Evolutionary conservation across 2,888 invertebrate genomes (phyloP).

Genomic region (Uloborus plumipes): DNA sequence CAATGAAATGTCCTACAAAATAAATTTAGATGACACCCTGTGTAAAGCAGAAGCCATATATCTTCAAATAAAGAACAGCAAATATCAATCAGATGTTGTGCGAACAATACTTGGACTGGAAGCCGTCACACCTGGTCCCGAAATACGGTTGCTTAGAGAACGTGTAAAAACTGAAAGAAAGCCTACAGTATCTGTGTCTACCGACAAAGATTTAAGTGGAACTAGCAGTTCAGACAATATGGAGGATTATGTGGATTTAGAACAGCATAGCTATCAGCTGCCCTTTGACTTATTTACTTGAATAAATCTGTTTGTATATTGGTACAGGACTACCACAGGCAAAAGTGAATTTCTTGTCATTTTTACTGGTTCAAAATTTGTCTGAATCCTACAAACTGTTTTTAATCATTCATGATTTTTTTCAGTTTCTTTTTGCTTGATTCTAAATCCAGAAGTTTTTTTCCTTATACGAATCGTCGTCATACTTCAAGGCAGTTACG

Average conservation of each 20-base stretch:
- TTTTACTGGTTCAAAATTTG: no score
- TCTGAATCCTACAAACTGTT: no score
- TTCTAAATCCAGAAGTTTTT: no score
- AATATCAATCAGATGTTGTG: conserved; percentile 54
- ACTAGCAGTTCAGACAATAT: conserved; percentile 36
- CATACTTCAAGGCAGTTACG: no score
- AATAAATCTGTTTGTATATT: conserved; percentile 16
- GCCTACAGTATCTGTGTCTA: not conserved
- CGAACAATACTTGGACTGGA: conserved; percentile 61
- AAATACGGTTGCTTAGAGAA: not conserved
- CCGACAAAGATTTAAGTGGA: conserved; percentile 2
- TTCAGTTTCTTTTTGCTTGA: no score
- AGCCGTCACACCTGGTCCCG: not conserved
- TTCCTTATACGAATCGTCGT: no score
- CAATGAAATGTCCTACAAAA: conserved; percentile 90
- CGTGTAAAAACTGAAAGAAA: not conserved
- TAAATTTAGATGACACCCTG: conserved; percentile 85
- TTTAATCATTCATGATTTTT: no score
- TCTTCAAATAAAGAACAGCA: conserved; percentile 78
- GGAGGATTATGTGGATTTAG: conserved; percentile 58
- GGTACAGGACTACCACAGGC: no score
- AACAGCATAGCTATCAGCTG: conserved; percentile 35
- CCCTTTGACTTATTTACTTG: conserved; percentile 39
- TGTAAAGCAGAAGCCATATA: conserved; percentile 93
- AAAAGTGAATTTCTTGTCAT: no score